These are phyloP conservation scores for Leucoraja ocellata DNA, from an alignment of 2,797 vertebrate genomes.

Conservation along the genomic window DNA sequence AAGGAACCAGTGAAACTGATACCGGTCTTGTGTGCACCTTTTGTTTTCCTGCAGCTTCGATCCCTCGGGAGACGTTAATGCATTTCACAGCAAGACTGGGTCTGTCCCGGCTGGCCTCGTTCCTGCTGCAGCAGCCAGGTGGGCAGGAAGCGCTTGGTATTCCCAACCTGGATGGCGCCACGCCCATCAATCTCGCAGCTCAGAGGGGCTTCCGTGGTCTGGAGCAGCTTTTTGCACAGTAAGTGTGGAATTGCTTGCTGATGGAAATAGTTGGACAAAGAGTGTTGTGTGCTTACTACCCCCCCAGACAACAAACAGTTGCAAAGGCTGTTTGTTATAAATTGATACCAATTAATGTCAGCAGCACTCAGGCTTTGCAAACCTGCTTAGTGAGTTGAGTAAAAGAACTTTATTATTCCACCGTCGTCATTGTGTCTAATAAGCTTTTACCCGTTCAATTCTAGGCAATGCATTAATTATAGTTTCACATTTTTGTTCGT, in stretches of 20 bases:
- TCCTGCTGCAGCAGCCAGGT: slow-evolving; percentile 79
- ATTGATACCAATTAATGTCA: background rate
- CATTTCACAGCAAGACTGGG: slow-evolving; percentile 88
- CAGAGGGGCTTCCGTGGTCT: slow-evolving; percentile 69
- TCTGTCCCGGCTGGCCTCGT: slow-evolving; percentile 67
- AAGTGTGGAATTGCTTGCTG: slow-evolving; percentile 46
- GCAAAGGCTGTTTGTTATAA: background rate
- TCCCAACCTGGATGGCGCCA: slow-evolving; percentile 77
- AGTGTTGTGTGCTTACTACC: background rate
- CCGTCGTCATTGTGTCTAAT: background rate
- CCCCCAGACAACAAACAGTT: background rate
- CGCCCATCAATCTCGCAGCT: slow-evolving; percentile 69
- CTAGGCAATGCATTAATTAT: slow-evolving; percentile 15
- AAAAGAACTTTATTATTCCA: background rate
- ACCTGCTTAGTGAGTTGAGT: background rate
- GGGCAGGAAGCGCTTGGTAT: slow-evolving; percentile 71
- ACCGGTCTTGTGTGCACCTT: background rate
- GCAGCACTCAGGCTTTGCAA: background rate
- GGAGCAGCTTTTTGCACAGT: slow-evolving; percentile 71
- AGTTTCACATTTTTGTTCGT: background rate
- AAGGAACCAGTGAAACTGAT: background rate
- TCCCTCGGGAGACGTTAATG: slow-evolving; percentile 83
- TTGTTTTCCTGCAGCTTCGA: slow-evolving; percentile 57
- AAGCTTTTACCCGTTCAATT: background rate
- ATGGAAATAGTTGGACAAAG: background rate